Evolutionary conservation across 2,113 vertebrate genomes (phyloP), one percentile per base, ranked within the genome.

Genomic region (Dolichallabes microphthalmus): DNA sequence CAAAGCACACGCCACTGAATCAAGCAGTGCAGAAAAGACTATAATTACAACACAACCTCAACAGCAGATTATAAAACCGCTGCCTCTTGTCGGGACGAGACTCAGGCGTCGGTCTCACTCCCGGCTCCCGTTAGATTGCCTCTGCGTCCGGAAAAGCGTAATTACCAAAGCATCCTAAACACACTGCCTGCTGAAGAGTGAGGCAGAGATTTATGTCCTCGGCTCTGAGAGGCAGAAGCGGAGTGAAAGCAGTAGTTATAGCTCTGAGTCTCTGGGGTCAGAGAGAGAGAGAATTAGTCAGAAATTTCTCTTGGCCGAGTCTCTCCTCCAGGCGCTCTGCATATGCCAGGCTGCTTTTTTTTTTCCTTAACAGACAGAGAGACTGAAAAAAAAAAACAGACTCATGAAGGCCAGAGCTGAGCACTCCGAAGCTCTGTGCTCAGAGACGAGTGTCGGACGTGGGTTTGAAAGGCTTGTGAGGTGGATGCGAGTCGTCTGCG

Each of bases 241-340:
- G 71, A 84, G 45, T 55, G 45, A 68, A 57, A 84, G 75, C 75
- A 19, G 83, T 78, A 68, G 83, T 50, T 85, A 78, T 76, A 50
- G 61, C 52, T 78, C 52, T 4, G 39, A 57, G 83, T 85, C 75
- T 85, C 83, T 75, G 79, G 83, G 83, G 74, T 76, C 52, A 81
- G 55, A 61, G 74, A n/a, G 39, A 45, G 39, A 32, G 80, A 85
- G 82, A 82, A 82, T 89, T 86, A 89, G 80, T 89, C 88, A 87
- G 86, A 61, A 81, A 53, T 53, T 73, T 63, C 69, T 82, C 61
- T 17, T 66, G 50, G 80, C 63, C 39, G 30, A 52, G n/a, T n/a
- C 81, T 77, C 80, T 52, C 73, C 10, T 45, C 74, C 75, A 79
- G 80, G 82, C 74, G 30, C 71, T 63, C 64, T 83, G 30, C 22